Percentiles rank a stretch among this genome's conserved stretches.
Conservation (phyloP, 2,113 vertebrate genomes). For the Gymnarchus niloticus region DNA sequence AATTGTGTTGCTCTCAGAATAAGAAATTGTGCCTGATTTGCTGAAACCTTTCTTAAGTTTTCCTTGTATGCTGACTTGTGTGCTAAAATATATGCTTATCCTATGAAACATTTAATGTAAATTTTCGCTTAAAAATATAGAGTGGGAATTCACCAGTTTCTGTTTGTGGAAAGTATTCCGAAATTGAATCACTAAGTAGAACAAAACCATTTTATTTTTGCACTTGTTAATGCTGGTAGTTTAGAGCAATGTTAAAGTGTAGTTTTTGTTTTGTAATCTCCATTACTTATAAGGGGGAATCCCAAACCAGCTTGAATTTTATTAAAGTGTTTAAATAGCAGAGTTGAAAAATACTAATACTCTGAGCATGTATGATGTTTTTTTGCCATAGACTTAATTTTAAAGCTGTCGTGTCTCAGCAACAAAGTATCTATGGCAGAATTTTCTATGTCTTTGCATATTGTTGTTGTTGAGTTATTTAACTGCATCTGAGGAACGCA, state of each 20-base stretch:
- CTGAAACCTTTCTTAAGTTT: no score
- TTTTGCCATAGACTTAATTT: background rate
- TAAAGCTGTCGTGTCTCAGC: background rate
- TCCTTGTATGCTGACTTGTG: background rate
- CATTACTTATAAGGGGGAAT: background rate
- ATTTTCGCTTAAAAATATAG: no score
- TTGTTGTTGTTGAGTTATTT: conserved; percentile 7
- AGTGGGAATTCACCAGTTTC: no score
- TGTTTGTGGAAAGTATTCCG: no score
- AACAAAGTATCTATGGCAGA: background rate
- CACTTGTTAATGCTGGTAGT: no score
- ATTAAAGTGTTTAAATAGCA: background rate
- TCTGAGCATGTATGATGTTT: background rate
- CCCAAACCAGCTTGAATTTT: background rate
- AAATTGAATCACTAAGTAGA: no score
- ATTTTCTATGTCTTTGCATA: background rate
- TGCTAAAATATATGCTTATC: background rate
- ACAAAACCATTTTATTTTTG: no score
- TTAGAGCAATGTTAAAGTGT: no score
- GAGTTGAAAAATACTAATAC: background rate
- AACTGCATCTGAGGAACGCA: background rate
- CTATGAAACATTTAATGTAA: background rate
- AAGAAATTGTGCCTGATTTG: no score
- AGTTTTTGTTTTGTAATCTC: no score
- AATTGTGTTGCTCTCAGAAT: no score